phyloP scores from a whole-genome alignment of 2,797 vertebrate species.

The Parauchenoglanis ngamensis region DNA sequence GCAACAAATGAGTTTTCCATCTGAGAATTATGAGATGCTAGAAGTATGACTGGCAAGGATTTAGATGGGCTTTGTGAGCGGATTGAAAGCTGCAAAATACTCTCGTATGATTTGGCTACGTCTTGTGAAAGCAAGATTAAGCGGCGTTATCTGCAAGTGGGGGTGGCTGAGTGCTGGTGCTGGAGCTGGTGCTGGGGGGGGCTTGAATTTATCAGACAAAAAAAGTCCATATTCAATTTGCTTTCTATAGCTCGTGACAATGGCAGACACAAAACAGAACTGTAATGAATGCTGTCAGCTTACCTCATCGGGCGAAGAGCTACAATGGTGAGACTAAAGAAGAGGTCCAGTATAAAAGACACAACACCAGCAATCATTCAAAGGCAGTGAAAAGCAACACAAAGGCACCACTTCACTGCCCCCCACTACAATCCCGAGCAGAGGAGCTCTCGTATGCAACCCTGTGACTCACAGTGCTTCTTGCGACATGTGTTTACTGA shows the following conservation, averaged over 20 bases:
- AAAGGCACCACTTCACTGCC: conserved; percentile 43
- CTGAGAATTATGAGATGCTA: conserved; percentile 71
- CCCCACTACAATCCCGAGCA: conserved; percentile 12
- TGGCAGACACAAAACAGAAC: conserved; percentile 44
- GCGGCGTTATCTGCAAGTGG: conserved; percentile 75
- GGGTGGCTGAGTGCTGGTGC: conserved; percentile 41
- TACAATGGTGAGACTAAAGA: conserved; percentile 40
- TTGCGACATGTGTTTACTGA: conserved; percentile 37
- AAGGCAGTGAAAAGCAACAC: conserved; percentile 27
- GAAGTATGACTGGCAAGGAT: conserved; percentile 76
- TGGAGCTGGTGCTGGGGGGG: background rate
- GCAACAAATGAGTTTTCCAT: conserved; percentile 62
- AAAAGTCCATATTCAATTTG: conserved; percentile 68
- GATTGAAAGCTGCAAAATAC: conserved; percentile 71
- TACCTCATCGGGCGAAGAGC: conserved; percentile 32
- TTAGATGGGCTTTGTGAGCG: conserved; percentile 71
- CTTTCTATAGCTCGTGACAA: conserved; percentile 44
- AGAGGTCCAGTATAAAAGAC: conserved; percentile 35
- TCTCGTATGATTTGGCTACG: conserved; percentile 71
- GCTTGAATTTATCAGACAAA: conserved; percentile 70
- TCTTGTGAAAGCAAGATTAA: conserved; percentile 76
- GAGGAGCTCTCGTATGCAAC: conserved; percentile 20
- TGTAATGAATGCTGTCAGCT: conserved; percentile 47
- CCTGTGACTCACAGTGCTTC: conserved; percentile 41
- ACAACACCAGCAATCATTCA: conserved; percentile 40